Evolutionary conservation across 2,113 vertebrate species (phyloP), one percentile per base, ranked within the genome.

Genomic region (Cairina moschata): DNA sequence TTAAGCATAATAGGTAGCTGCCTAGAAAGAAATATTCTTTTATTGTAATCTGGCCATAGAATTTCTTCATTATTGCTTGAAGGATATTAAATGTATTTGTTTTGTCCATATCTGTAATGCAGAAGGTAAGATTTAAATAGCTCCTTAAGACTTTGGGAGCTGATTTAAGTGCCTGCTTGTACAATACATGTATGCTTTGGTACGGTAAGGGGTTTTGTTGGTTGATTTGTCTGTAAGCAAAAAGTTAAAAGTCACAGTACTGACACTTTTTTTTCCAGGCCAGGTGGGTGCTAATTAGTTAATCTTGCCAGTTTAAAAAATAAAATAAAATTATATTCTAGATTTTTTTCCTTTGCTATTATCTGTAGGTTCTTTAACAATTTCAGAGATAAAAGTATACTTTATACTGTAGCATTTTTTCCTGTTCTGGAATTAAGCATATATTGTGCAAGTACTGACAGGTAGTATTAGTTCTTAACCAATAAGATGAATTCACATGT

Each of bases 1-100:
- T 97, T 95, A 89, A 95, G 76, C 56, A 38, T 96, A 96, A 96
- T 85, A 85, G 80, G 92, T 62, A 80, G 91, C 90, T 97, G 81
- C 63, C 42, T 44, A 17, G 62, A 67, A 95, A 93, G 68, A 85
- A 97, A 92, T 88, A 83, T 82, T 95, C 93, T 40, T 88, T 22
- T 32, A 90, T 82, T 97, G 40, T 91, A 83, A 91, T 94, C 91
- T 88, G 46, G 62, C 55, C 12, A 22, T 29, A 78, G 48, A 67
- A 59, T 92, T 90, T 93, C 73, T 94, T 74, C 90, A 18, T 14
- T 91, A 21, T 83, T 95, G 56, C 68, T 94, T 90, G 68, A 93
- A 93, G 50, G 36, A 50, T 74, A 62, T 92, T 7, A 71, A 94
- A 25, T 63, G 3, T 32, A 15, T 92, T 60, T 86, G 21, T 71